A percentile compares a stretch with the other conserved stretches of the same genome.
phyloP scores from a whole-genome alignment of 37 sponge, comb jelly and placozoan species.

The Dysidea cf. avara region DNA sequence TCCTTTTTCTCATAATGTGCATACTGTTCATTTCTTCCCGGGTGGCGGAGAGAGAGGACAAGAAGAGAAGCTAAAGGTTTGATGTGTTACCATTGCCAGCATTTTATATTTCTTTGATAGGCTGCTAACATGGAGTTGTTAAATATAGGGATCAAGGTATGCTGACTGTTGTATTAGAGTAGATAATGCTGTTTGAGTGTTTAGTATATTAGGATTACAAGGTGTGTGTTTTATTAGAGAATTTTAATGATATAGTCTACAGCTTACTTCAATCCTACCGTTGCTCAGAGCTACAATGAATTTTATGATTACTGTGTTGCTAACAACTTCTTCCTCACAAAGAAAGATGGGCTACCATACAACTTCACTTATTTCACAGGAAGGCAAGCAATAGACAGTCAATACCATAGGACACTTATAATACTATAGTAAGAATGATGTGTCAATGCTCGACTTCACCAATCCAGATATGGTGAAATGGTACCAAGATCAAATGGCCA shows the following conservation, averaged over 20 bases:
- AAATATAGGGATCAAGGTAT: no score
- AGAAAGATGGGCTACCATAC: constrained; percentile 31
- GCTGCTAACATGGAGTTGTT: no score
- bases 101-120: no score
- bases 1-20: constrained; percentile 37
- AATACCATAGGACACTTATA: not conserved
- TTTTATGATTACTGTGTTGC: constrained; percentile 38
- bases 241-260: constrained; percentile 17
- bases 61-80: constrained; percentile 40
- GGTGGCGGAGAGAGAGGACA: constrained; percentile 35
- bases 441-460: constrained; percentile 55
- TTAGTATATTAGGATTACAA: no score
- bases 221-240: no score
- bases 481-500: constrained; percentile 53
- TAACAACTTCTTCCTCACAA: constrained; percentile 47
- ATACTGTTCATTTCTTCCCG: constrained; percentile 67
- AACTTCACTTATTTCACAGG: constrained; percentile 51
- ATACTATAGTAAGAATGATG: constrained; percentile 6
- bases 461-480: constrained; percentile 51
- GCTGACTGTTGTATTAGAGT: no score
- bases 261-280: constrained; percentile 62
- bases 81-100: no score
- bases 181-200: no score
- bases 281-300: constrained; percentile 38
- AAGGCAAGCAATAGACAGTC: not conserved